phyloP scores from a whole-genome alignment of 2,888 invertebrate genomes.

The Argynnis bischoffii region DNA sequence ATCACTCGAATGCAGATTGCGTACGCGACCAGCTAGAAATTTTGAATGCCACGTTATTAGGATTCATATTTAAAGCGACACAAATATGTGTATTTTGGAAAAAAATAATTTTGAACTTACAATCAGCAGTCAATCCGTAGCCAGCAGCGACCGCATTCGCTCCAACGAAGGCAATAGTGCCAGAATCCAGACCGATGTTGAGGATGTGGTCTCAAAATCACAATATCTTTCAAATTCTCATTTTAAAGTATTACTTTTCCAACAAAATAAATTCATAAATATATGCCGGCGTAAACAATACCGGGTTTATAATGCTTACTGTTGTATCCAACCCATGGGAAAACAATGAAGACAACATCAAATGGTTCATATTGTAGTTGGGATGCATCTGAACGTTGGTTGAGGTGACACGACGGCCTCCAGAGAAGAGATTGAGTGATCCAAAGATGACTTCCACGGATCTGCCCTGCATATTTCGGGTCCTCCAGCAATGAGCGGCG shows the following conservation, averaged over 20 bases:
- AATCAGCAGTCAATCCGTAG: slow-evolving; percentile 47
- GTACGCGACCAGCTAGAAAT: slow-evolving; percentile 37
- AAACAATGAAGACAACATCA: too few species aligned
- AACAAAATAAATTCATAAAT: background rate
- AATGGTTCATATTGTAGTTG: too few species aligned
- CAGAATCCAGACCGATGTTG: slow-evolving; percentile 41
- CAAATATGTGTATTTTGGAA: background rate
- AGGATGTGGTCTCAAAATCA: slow-evolving; percentile 23
- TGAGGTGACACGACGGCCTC: too few species aligned
- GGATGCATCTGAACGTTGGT: too few species aligned
- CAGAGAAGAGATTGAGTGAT: too few species aligned
- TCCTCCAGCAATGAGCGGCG: too few species aligned
- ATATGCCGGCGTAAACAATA: too few species aligned
- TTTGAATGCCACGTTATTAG: background rate
- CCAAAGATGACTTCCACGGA: too few species aligned
- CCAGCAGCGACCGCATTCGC: slow-evolving; percentile 45
- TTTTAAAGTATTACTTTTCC: background rate
- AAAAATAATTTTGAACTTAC: slow-evolving; percentile 33
- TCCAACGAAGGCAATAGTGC: slow-evolving; percentile 42
- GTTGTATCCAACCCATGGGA: too few species aligned
- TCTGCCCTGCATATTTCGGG: too few species aligned
- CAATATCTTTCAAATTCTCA: background rate
- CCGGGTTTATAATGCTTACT: too few species aligned
- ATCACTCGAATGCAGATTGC: slow-evolving; percentile 53
- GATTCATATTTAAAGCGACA: background rate